These are phyloP conservation scores for Pachycephus smyrnensis DNA, from an alignment of 2,888 invertebrate genomes.

Conservation along the genomic window DNA sequence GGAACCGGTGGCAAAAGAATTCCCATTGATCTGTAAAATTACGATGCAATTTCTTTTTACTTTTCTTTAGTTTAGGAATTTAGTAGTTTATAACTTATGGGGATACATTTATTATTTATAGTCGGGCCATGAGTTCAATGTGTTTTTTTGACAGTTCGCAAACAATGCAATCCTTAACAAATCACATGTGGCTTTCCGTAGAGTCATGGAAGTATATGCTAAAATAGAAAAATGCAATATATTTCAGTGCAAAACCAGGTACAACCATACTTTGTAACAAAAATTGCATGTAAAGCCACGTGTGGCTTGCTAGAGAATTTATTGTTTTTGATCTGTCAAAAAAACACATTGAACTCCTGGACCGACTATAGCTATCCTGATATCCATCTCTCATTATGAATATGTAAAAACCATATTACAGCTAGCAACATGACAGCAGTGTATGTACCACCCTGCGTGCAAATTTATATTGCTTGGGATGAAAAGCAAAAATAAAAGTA, in stretches of 20 bases:
- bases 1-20: conserved; percentile 74
- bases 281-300: too few species aligned
- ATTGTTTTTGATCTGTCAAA: too few species aligned
- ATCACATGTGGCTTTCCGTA: too few species aligned
- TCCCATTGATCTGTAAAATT: conserved; percentile 73
- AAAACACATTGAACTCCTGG: too few species aligned
- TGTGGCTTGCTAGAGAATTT: too few species aligned
- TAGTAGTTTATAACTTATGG: neutral
- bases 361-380: neutral
- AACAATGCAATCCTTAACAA: too few species aligned
- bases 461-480: neutral
- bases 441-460: neutral
- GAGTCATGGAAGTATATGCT: too few species aligned
- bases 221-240: too few species aligned
- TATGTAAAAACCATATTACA: neutral
- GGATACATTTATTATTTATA: neutral
- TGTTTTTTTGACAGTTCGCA: too few species aligned
- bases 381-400: neutral
- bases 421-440: neutral
- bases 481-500: neutral
- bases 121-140: too few species aligned
- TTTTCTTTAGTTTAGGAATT: neutral
- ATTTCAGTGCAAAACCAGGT: too few species aligned
- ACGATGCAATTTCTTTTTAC: neutral
- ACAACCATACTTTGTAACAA: too few species aligned